Base-by-base conservation (phyloP, 2,888 invertebrate genomes). In the Onthophagus sagittarius region DNA sequence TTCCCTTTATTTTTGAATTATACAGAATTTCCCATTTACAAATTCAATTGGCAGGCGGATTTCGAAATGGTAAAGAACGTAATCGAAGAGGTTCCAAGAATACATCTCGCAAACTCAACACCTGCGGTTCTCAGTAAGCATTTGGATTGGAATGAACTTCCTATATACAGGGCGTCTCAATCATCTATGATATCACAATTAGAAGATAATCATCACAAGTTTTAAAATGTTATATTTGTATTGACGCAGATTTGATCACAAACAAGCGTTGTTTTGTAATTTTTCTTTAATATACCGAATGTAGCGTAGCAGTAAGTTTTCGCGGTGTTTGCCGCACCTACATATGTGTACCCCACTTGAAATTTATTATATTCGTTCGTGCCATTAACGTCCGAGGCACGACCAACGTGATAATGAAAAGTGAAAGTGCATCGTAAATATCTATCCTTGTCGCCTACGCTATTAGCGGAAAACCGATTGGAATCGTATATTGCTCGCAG, bases 391-490 rank as follows among this genome's bases (percentile, higher is more conserved):
- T 32, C 23, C 31, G 67, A 23, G 23, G 31, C 23, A 32, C 67
- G 23, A 32, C 32, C 67, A 32, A 67, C 32, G 67, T 67, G 67
- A 67, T 67, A 67, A 67, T 67, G 67, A 67, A 67, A 67, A 67
- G 67, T 67, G 67, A 67, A 67, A 67, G 67, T 67, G 32, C 67
- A 67, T 67, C 67, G 32, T 67, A 67, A 23, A 67, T 67, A 67
- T 67, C 67, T 67, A 67, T 67, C 67, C 67, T 67, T 67, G 23
- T 67, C 67, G 67, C 67, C 67, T 67, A 67, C 67, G 31, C 67
- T 67, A 32, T 67, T 32, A 32, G 67, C 67, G 32, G 32, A 67
- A 67, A 67, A 32, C 67, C 67, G 32, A 67, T 67, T 31, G 67
- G 32, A 67, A 67, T 67, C 67, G 67, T 67, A 67, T 15, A 31